Percentiles rank a stretch among this genome's conserved stretches.
These are phyloP conservation scores for Gambusia yucatana DNA, from an alignment of 2,797 vertebrate species.

Conservation along the genomic window DNA sequence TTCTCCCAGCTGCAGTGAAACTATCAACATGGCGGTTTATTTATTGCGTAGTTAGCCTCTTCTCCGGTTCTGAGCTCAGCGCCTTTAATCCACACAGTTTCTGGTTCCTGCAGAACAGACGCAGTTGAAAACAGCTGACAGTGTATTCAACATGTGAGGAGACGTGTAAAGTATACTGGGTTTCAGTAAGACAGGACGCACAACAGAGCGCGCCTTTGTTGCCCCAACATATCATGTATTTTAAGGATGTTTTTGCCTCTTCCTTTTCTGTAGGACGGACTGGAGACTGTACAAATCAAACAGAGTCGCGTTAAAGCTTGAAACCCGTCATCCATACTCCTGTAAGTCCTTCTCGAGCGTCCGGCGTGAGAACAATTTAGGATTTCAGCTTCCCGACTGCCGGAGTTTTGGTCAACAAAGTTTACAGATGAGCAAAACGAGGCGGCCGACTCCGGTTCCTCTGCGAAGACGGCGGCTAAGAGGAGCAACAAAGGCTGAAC, in stretches of 20 bases:
- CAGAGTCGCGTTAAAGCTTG: not conserved
- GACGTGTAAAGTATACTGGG: constrained; percentile 46
- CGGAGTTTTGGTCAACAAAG: not conserved
- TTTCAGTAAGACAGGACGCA: constrained; percentile 29
- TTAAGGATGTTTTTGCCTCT: not conserved
- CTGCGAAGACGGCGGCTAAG: not conserved
- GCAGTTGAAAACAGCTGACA: constrained; percentile 23
- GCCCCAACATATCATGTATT: not conserved
- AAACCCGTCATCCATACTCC: not conserved
- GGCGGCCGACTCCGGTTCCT: not conserved
- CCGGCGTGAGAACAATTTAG: not conserved
- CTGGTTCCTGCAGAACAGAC: constrained; percentile 7
- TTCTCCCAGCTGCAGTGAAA: not conserved
- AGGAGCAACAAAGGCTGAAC: not conserved
- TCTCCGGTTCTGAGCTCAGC: not conserved
- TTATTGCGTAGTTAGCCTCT: not conserved
- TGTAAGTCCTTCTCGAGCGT: not conserved
- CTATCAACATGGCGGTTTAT: not conserved
- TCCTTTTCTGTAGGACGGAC: not conserved
- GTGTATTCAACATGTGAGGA: constrained; percentile 44
- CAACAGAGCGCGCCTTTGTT: not conserved
- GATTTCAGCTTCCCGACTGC: not conserved
- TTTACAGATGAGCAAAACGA: not conserved
- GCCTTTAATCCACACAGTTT: not conserved
- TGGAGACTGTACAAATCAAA: not conserved